phyloP scores from a whole-genome alignment of 2,888 invertebrate species.

The Lampropteryx suffumata region DNA sequence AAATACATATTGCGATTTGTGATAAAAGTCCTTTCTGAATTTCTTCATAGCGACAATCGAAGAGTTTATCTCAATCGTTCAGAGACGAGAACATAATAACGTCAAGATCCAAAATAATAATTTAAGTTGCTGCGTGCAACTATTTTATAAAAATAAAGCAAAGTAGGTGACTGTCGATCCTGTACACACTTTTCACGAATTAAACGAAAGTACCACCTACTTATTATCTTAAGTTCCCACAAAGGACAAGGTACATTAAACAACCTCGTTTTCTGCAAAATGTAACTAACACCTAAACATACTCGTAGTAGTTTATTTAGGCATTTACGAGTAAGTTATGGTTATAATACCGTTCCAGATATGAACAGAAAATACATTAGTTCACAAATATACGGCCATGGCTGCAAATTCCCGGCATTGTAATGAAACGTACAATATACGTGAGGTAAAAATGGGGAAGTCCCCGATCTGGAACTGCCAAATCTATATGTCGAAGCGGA shows the following conservation, averaged over 20 bases:
- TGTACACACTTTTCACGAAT: not conserved
- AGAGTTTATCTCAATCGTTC: constrained; percentile 58
- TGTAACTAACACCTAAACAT: constrained; percentile 7
- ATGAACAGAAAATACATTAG: constrained; percentile 22
- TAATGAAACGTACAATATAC: constrained; percentile 35
- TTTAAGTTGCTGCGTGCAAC: too few relatives aligned
- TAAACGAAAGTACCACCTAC: too few relatives aligned
- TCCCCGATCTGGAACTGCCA: constrained; percentile 59
- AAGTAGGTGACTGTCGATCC: too few relatives aligned
- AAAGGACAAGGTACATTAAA: not conserved
- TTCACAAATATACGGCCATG: constrained; percentile 18
- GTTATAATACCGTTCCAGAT: constrained; percentile 18
- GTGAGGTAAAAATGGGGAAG: constrained; percentile 49
- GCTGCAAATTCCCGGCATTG: constrained; percentile 21
- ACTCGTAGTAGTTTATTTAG: constrained; percentile 14
- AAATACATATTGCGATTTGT: constrained; percentile 80
- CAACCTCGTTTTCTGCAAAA: constrained; percentile 6
- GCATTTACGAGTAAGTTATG: constrained; percentile 19
- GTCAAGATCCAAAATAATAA: not conserved
- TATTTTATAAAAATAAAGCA: too few relatives aligned
- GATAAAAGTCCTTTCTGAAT: constrained; percentile 75
- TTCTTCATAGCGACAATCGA: constrained; percentile 64
- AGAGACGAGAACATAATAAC: constrained; percentile 18
- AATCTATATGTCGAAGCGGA: constrained; percentile 69
- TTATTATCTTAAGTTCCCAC: too few relatives aligned